Conservation (phyloP, 2,797 vertebrate species). For the Amblyraja radiata region DNA sequence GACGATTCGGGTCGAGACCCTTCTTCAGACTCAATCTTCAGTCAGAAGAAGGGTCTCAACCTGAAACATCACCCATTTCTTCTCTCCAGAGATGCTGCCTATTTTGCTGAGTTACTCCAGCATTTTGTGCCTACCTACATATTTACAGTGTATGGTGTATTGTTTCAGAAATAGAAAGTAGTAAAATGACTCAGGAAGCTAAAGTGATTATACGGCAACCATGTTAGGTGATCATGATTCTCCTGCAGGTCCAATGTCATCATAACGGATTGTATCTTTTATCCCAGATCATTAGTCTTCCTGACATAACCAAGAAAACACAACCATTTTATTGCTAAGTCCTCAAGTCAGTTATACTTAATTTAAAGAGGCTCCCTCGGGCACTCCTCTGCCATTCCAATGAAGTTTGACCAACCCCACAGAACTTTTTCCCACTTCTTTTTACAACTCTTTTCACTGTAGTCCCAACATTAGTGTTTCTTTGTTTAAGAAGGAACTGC, state of each 20-base stretch:
- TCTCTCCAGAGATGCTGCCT: too few species aligned
- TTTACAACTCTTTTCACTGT: not conserved
- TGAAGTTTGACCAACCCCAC: not conserved
- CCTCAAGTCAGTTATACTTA: not conserved
- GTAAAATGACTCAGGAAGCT: not conserved
- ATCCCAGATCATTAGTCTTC: not conserved
- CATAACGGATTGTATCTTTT: conserved; percentile 15
- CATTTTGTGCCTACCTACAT: not conserved
- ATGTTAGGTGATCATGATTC: not conserved
- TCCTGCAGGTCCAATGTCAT: not conserved
- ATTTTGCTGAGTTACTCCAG: too few species aligned
- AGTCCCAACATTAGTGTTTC: not conserved
- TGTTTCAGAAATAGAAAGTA: not conserved
- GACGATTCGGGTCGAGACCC: too few species aligned
- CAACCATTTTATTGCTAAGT: not conserved
- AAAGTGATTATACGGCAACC: not conserved
- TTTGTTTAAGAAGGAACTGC: too few species aligned
- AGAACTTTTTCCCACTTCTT: not conserved
- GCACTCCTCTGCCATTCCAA: not conserved
- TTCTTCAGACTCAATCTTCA: too few species aligned
- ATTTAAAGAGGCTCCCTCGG: not conserved
- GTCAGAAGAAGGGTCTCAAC: too few species aligned
- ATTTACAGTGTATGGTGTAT: not conserved
- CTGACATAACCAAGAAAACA: not conserved
- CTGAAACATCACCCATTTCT: too few species aligned